Percentiles rank a stretch among this genome's conserved stretches.
These are phyloP conservation scores for Petroica traversi DNA, from an alignment of 2,113 vertebrate genomes.

Conservation along the genomic window DNA sequence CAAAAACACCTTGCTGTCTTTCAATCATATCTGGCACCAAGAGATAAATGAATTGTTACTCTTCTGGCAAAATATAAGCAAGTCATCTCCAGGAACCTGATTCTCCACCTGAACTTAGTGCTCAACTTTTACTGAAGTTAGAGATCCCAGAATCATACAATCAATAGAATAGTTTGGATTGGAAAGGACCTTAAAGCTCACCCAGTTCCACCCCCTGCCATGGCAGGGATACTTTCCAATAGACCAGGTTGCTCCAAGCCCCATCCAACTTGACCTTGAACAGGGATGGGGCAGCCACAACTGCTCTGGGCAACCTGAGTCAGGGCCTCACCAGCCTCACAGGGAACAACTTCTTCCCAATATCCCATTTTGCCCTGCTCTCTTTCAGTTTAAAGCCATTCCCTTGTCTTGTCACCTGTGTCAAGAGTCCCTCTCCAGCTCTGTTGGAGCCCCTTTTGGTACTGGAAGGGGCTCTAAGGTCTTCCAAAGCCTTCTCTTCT, in stretches of 20 bases:
- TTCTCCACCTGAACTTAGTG: not conserved
- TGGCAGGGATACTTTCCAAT: not conserved
- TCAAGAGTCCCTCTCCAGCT: not conserved
- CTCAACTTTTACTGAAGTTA: not conserved
- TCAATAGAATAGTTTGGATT: not conserved
- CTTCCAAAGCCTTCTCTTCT: not conserved
- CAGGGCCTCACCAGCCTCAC: not conserved
- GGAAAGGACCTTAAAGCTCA: not conserved
- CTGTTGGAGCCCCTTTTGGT: not conserved
- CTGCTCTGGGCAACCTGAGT: not conserved
- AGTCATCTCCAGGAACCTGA: not conserved
- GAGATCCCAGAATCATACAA: not conserved
- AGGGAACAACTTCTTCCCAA: not conserved
- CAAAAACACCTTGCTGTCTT: not conserved
- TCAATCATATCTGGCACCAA: not conserved
- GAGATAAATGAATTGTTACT: not conserved
- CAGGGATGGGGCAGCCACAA: not conserved
- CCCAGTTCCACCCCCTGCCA: not conserved
- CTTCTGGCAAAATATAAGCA: not conserved
- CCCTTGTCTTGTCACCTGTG: not conserved
- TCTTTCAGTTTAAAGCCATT: not conserved
- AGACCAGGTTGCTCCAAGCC: not conserved
- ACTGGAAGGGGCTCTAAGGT: not conserved
- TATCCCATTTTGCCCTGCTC: not conserved
- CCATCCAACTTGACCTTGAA: not conserved